Percentiles rank a stretch among this genome's conserved stretches.
These are phyloP conservation scores for Dipodomys spectabilis DNA, from an alignment of 2,113 vertebrate genomes.

Conservation along the genomic window DNA sequence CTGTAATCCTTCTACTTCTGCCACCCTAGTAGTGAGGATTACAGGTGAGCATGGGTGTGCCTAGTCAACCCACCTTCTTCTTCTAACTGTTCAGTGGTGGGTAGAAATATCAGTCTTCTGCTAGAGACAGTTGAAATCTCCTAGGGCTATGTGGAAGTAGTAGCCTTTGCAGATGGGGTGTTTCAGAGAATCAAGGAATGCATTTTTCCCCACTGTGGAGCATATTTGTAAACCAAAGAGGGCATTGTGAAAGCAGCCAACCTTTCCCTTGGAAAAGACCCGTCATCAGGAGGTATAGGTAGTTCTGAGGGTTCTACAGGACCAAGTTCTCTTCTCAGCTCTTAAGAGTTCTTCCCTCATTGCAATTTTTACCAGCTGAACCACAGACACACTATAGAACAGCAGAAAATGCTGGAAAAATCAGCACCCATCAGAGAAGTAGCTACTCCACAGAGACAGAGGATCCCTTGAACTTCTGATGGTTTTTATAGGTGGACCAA, in stretches of 20 bases:
- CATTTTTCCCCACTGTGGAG: not conserved
- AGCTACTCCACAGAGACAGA: no score
- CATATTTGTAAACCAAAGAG: not conserved
- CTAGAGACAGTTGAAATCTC: not conserved
- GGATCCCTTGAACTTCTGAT: not conserved
- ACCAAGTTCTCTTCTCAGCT: no score
- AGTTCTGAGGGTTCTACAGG: not conserved
- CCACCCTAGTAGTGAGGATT: no score
- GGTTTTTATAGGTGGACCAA: not conserved
- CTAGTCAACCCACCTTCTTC: no score
- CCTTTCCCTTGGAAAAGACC: not conserved
- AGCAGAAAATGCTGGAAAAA: not conserved
- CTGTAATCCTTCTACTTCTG: no score
- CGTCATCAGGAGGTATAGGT: not conserved
- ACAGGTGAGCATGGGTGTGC: no score
- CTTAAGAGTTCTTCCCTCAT: no score
- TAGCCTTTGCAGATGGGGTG: not conserved
- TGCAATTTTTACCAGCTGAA: no score
- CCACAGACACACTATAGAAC: no score
- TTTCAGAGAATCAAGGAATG: not conserved
- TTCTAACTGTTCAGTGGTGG: no score
- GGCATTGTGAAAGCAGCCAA: not conserved
- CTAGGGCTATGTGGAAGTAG: not conserved
- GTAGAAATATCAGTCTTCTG: no score
- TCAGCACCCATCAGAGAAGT: not conserved